Percentiles rank a stretch among this genome's conserved stretches.
These are phyloP conservation scores for Muscicapa striata DNA, from an alignment of 2,797 vertebrate genomes.

Conservation along the genomic window DNA sequence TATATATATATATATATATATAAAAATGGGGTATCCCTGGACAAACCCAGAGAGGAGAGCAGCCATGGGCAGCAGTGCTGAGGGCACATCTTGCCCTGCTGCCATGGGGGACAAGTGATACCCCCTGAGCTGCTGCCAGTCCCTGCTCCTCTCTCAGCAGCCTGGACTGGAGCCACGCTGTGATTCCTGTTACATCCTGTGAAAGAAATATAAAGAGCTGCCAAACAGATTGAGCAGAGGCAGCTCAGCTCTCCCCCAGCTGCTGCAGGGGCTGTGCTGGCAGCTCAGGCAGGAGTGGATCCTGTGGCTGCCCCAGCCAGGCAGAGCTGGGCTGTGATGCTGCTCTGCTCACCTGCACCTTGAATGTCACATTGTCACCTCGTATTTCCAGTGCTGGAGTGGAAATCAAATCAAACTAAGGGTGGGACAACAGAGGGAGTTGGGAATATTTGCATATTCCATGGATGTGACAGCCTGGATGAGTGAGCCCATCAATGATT, in stretches of 20 bases:
- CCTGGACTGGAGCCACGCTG: neutral
- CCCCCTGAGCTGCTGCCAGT: neutral
- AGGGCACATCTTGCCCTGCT: neutral
- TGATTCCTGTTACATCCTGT: neutral
- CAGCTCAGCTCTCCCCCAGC: neutral
- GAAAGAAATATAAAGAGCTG: neutral
- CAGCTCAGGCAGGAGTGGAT: neutral
- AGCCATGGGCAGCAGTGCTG: neutral
- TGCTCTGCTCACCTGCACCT: neutral
- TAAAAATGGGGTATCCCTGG: neutral
- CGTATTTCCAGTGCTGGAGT: neutral
- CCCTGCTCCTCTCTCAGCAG: neutral
- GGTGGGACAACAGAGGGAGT: neutral
- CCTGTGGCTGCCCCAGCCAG: neutral
- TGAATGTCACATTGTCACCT: neutral
- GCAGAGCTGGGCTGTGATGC: rapidly evolving
- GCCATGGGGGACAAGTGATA: neutral
- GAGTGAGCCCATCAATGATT: neutral
- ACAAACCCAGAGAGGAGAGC: neutral
- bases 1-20: no score
- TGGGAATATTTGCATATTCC: neutral
- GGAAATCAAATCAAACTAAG: neutral
- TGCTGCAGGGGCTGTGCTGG: neutral
- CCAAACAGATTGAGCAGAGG: neutral
- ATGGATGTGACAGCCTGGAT: neutral